phyloP scores from a whole-genome alignment of 1,140 invertebrate genomes.

The Dinoponera quadriceps region DNA sequence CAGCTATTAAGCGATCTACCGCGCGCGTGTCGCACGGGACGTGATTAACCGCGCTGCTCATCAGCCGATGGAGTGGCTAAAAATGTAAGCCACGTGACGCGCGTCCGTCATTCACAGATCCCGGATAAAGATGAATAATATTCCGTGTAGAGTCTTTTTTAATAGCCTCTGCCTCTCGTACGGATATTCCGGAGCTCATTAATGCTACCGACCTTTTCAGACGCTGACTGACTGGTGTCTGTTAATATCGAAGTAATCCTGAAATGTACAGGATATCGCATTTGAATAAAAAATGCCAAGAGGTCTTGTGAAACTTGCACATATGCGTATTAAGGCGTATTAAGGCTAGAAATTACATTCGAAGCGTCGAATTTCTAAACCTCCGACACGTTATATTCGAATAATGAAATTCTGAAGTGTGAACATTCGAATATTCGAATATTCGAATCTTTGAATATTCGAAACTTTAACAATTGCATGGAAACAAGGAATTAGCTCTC shows the following conservation, averaged over 20 bases:
- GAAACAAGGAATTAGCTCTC: too few species aligned
- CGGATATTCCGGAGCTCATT: slow-evolving; percentile 2
- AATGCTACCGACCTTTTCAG: neutral
- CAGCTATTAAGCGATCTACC: slow-evolving; percentile 17
- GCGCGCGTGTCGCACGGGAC: neutral
- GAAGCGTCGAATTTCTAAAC: too few species aligned
- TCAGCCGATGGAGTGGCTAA: slow-evolving; percentile 20
- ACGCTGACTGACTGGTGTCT: neutral
- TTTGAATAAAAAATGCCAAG: slow-evolving; percentile 12
- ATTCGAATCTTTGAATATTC: too few species aligned
- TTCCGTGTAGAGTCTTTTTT: neutral
- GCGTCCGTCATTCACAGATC: slow-evolving; percentile 6
- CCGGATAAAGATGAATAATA: slow-evolving; percentile 43
- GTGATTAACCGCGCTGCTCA: slow-evolving; percentile 29
- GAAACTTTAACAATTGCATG: too few species aligned
- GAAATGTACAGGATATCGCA: neutral
- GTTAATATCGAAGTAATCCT: slow-evolving; percentile 7
- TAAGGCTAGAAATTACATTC: neutral
- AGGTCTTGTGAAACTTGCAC: too few species aligned
- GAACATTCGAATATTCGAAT: too few species aligned
- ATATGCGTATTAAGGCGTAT: neutral
- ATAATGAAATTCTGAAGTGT: too few species aligned
- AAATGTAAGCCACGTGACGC: slow-evolving; percentile 14
- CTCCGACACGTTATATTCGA: too few species aligned
- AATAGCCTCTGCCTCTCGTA: neutral